Conservation (phyloP, 2,797 vertebrate genomes). For the Notoglanidium macrostoma region DNA sequence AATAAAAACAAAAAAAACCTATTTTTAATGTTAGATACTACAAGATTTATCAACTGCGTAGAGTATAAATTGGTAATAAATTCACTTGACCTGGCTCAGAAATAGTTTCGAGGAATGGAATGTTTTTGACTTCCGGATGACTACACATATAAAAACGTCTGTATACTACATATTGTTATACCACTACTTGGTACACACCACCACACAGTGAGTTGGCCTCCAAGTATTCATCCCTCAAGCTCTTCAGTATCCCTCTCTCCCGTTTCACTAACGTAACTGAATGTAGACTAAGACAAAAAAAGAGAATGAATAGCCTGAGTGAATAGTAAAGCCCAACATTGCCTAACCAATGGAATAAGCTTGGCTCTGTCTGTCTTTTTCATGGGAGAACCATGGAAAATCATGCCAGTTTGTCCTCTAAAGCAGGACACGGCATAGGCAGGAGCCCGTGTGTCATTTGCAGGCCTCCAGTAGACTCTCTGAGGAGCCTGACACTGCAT, state of each 20-base stretch:
- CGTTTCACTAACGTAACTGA: constrained; percentile 50
- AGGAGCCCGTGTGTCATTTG: constrained; percentile 60
- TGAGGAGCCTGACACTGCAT: constrained; percentile 62
- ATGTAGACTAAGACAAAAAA: constrained; percentile 50
- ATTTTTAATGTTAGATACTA: neutral
- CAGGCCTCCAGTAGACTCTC: constrained; percentile 37
- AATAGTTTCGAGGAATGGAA: neutral
- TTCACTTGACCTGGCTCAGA: neutral
- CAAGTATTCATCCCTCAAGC: constrained; percentile 49
- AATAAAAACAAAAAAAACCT: too few species aligned
- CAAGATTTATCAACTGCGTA: neutral
- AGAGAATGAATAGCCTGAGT: constrained; percentile 57
- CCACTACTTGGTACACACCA: constrained; percentile 56
- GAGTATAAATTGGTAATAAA: neutral
- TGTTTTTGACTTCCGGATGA: neutral
- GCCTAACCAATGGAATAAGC: constrained; percentile 52
- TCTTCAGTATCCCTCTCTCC: constrained; percentile 24
- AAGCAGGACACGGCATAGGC: constrained; percentile 44
- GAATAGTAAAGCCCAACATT: constrained; percentile 58
- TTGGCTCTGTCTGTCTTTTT: constrained; percentile 58
- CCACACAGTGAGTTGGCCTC: constrained; percentile 46
- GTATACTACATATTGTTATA: constrained; percentile 47
- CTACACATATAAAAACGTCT: neutral
- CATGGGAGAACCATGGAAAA: constrained; percentile 32
- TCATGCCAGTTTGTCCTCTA: constrained; percentile 59